phyloP scores from a whole-genome alignment of 2,113 vertebrate genomes.

The Chitala chitala region DNA sequence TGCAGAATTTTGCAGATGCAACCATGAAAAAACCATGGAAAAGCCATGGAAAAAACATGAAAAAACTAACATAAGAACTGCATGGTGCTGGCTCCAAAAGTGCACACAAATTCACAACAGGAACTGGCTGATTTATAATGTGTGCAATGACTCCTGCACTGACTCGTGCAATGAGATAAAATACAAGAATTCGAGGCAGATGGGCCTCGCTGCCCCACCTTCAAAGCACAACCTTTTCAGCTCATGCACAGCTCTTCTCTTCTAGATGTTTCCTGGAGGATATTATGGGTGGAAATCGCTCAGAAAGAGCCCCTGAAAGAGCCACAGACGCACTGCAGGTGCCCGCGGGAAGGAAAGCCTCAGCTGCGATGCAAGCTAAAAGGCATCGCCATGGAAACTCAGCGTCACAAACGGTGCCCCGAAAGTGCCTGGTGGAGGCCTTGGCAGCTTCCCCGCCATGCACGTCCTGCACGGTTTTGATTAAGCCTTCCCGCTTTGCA shows the following conservation, averaged over 20 bases:
- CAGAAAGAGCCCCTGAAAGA: background rate
- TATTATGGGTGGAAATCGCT: background rate
- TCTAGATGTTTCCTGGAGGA: background rate
- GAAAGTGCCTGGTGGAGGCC: background rate
- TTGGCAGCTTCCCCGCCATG: slow-evolving; percentile 26
- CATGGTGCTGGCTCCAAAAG: too few relatives aligned
- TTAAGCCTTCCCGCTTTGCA: slow-evolving; percentile 47
- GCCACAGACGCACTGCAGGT: background rate
- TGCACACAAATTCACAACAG: too few relatives aligned
- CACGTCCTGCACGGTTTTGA: slow-evolving; percentile 29
- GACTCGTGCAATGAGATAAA: too few relatives aligned
- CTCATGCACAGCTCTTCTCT: background rate
- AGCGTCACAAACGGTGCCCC: too few relatives aligned
- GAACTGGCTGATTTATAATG: background rate
- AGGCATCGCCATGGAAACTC: background rate
- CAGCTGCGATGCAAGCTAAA: background rate
- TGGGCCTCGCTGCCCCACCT: background rate
- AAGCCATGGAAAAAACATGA: too few relatives aligned
- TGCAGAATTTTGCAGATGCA: too few relatives aligned
- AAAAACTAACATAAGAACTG: too few relatives aligned
- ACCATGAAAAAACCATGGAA: too few relatives aligned
- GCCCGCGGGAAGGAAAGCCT: background rate
- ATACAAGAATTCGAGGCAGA: background rate
- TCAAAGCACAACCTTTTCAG: background rate
- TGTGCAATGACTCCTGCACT: background rate